These are phyloP conservation scores for Eciton burchellii DNA, from an alignment of 1,140 invertebrate species.

Conservation along the genomic window DNA sequence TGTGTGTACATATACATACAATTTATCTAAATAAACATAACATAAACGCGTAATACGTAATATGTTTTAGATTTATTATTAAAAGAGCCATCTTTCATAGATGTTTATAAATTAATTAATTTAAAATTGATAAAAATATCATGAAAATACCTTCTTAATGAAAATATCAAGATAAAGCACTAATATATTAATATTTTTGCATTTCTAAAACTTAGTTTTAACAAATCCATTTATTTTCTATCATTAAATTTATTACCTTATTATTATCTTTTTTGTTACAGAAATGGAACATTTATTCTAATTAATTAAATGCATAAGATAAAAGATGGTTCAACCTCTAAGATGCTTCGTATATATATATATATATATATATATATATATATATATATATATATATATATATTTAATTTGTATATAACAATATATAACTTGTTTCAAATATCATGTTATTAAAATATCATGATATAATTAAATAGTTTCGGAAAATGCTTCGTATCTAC, in stretches of 20 bases:
- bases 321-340: background rate
- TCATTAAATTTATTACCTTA: background rate
- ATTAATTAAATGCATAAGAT: background rate
- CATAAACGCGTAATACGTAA: background rate
- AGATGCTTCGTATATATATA: background rate
- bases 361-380: constrained; percentile 35
- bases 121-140: background rate
- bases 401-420: constrained; percentile 36
- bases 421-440: constrained; percentile 22
- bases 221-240: background rate
- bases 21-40: constrained; percentile 21
- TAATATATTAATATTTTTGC: no score
- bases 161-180: background rate
- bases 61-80: constrained; percentile 1
- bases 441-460: constrained; percentile 32
- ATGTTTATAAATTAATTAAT: background rate
- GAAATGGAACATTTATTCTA: background rate
- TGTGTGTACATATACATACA: constrained; percentile 42
- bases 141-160: background rate
- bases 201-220: background rate
- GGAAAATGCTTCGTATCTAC: background rate
- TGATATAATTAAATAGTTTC: constrained; percentile 15
- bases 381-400: no score
- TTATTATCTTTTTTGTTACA: background rate
- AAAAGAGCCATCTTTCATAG: background rate